Evolutionary conservation across 2,113 vertebrate genomes (phyloP), one percentile per base, ranked within the genome.

Genomic region (Chlamydotis undulata): DNA sequence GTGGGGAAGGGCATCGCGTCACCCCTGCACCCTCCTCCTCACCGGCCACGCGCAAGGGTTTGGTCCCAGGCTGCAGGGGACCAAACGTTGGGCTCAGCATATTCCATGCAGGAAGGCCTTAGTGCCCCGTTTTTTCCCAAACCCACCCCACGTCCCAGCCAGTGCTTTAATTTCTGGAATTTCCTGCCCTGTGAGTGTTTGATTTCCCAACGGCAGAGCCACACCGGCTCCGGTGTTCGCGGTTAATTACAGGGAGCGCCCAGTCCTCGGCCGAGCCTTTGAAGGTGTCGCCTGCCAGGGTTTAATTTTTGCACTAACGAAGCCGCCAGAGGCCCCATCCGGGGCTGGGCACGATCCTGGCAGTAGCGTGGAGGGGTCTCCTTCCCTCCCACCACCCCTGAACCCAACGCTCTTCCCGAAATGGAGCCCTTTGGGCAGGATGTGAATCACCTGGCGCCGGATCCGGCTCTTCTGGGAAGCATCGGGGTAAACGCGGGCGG

Each of bases 161-260:
- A 2, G 25, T 2, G 39, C 53, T 96, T 96, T 93, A 84, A 89
- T 82, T 93, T 95, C 96, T 93, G 96, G 96, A 95, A 95, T 96
- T 95, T 96, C 94, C 94, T 96, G 94, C 87, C 95, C 82, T 47
- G 93, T 83, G 91, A 97, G 96, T 76, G 89, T 39, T 93, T 43
- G 91, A 39, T 94, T 95, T 91, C 91, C 95, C 94, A 22, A 28
- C 15, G 88, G 76, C 89, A 77, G 80, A 87, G 83, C 67, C 89
- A 61, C 59, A n/a, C 18, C 33, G 39, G 84, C 89, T 87, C 94
- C 31, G 43, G 53, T 79, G 90, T 31, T 92, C 37, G 3, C 11
- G 4, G 57, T 64, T 96, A 96, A 97, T 96, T 94, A 93, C 77
- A 96, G 93, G 93, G 83, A 92, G 80, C 10, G 29, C 73, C 13